Percentiles rank a stretch among this genome's conserved stretches.
phyloP scores from a whole-genome alignment of 2,888 invertebrate species.

The Zeuzera pyrina region DNA sequence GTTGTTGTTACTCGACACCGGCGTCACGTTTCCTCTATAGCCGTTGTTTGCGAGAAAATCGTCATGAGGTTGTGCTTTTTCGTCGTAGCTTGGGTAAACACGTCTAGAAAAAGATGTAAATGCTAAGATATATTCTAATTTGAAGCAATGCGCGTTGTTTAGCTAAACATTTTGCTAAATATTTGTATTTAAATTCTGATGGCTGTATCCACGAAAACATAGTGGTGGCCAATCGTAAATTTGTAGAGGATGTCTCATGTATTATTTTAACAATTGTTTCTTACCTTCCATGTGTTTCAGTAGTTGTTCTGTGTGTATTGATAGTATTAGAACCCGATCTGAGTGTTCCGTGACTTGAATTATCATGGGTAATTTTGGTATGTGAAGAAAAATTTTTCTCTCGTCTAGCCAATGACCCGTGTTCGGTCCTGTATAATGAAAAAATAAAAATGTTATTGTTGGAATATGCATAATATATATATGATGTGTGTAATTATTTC shows the following conservation, averaged over 20 bases:
- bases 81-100: constrained; percentile 58
- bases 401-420: constrained; percentile 56
- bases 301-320: constrained; percentile 67
- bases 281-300: constrained; percentile 60
- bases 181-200: no score
- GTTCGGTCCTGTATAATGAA: constrained; percentile 36
- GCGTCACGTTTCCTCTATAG: constrained; percentile 53
- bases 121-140: no score
- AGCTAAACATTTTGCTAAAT: no score
- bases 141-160: no score
- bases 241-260: no score
- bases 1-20: constrained; percentile 56
- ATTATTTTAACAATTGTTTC: no score
- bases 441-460: background rate
- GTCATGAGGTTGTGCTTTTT: constrained; percentile 42
- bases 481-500: background rate
- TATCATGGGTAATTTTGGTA: constrained; percentile 46
- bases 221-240: no score
- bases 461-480: background rate
- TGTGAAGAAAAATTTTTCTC: constrained; percentile 52
- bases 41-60: constrained; percentile 61
- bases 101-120: constrained; percentile 49
- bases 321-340: constrained; percentile 74
- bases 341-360: constrained; percentile 67
- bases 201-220: no score